Base-by-base conservation (phyloP, 2,113 vertebrate genomes). In the Scortum barcoo region DNA sequence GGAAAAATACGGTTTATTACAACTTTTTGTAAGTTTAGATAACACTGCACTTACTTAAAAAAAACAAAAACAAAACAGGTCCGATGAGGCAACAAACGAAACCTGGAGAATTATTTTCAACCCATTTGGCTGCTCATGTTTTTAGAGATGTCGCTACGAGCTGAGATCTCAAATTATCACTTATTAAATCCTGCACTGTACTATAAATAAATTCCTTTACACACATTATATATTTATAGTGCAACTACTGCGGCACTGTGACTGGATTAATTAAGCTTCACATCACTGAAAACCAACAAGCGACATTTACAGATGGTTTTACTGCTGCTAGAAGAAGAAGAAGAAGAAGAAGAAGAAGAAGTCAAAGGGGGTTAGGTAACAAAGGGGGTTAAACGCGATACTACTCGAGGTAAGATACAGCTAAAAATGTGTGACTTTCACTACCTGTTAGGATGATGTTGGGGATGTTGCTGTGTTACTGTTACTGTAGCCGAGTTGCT, bases 361-460 rank as follows among this genome's bases (percentile, higher is more conserved):
- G n/a, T n/a, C n/a, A n/a, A n/a, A n/a, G n/a, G n/a, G n/a, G n/a
- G n/a, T n/a, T n/a, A n/a, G n/a, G n/a, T n/a, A n/a, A n/a, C n/a
- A n/a, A n/a, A n/a, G n/a, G n/a, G n/a, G 1, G 14, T 70, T 5
- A 17, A 70, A 70, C 7, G 13, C 12, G 30, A 22, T 14, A 20
- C 4, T 36, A 61, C 7, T 33, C 17, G n/a, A 71, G 51, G 36
- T 57, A 42, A 2, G 12, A 13, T 42, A 10, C 33, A 36, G 10
- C 19, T 61, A 12, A 61, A 61, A 33, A 58, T 3, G 7, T 26
- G 54, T 7, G 12, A 26, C 5, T 30, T 30, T 38, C 2, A 51
- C 40, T 93, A 99, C 98, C 98, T 96, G 98, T 99, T 61, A 99
- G 96, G 89, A 99, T 99, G 93, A 99, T 99, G 94, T 99, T 99